Base-by-base conservation (phyloP, 2,888 invertebrate species). In the Macrophya alboannulata region DNA sequence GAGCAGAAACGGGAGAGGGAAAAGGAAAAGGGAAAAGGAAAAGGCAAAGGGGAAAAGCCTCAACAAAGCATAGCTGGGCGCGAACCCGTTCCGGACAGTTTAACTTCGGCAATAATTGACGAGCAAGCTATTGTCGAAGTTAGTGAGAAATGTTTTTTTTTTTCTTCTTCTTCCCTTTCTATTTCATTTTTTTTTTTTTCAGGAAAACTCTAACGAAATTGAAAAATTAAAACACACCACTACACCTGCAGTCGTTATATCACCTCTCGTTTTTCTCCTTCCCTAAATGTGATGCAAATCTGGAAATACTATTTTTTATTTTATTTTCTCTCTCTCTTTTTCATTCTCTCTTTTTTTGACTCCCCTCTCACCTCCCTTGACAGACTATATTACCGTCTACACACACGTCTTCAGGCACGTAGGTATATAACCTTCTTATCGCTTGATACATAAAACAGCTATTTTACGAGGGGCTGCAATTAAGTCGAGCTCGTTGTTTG, bases 381-480 rank as follows among this genome's bases (percentile, higher is more conserved):
- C 55, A 31, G 51, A 55, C 77, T 6, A 25, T 43, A 51, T 51
- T 77, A 21, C 77, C 77, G 10, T 37, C 77, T n/a, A 37, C 31
- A 77, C 51, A 10, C 21, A 12, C 62, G 21, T 21, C 25, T 21
- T 9, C 45, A 21, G 15, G 45, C 15, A 25, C 45, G n/a, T 74
- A 45, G 8, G 21, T n/a, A 43, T 74, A 45, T 74, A 77, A 31
- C 3, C 55, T 77, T 77, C 51, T 77, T 77, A 55, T 55, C 51
- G 51, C 55, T 31, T n/a, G 77, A 77, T 77, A 77, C 55, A 55
- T 77, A 37, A 77, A 77, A 77, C 48, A 77, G 55, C 77, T 55
- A 43, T 81, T 81, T 85, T 85, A 82, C 85, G 85, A 85, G 43
- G 48, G 59, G 51, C 40, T 45, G 81, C 21, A 85, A 85, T 85